Evolutionary conservation across 2,888 invertebrate genomes (phyloP), one percentile per base, ranked within the genome.

Genomic region (Cepaea hortensis): DNA sequence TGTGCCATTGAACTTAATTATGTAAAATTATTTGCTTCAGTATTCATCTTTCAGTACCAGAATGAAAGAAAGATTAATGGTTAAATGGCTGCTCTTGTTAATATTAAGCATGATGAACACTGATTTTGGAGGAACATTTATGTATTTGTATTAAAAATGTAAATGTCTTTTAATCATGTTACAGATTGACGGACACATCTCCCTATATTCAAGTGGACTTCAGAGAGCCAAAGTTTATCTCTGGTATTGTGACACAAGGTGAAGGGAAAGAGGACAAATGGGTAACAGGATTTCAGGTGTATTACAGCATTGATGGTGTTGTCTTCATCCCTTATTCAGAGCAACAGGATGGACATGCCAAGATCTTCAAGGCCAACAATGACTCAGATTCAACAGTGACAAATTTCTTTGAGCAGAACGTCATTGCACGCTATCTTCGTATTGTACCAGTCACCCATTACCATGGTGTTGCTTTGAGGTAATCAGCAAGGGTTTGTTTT

Each of bases 221-320:
- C 86, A 65, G 90, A 79, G 89, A 89, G 3, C 89, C 90, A 11
- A 89, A 91, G 55, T 87, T 89, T 62, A 73, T 92, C 13, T 89
- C 90, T n/a, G 92, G 91, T n/a, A 88, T 92, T 35, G 81, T 89
- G 23, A 92, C 91, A 15, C 91, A 92, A 85, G 92, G 92, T 11
- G 86, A 89, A 77, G 86, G 90, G 1, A 90, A 89, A 90, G 87
- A 87, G 61, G 90, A 23, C 90, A 92, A 89, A 85, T 92, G 91
- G 91, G 88, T 90, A 7, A 88, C 89, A 3, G 87, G 90, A 83
- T 92, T 88, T 76, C 81, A 85, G 46, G 81, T 91, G 68, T 90
- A 89, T 23, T 90, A 90, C 84, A 91, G 91, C 83, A 79, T 88
- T 5, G 91, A 92, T 81, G 91, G 91, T 18, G 80, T 87, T n/a